phyloP scores from a whole-genome alignment of 2,797 vertebrate species.

The Diglossa cyanea region DNA sequence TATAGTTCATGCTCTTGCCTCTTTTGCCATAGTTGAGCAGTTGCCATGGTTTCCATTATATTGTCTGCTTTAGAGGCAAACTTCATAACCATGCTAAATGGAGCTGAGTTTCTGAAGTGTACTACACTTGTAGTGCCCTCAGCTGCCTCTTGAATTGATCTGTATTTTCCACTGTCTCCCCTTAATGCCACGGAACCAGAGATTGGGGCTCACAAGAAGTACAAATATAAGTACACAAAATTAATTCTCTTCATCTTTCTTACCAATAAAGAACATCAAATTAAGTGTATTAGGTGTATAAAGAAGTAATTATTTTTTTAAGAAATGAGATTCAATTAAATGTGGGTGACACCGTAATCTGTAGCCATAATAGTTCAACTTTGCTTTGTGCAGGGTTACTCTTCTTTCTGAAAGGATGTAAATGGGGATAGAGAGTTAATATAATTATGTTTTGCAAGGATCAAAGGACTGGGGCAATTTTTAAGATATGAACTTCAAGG shows the following conservation, averaged over 20 bases:
- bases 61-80: neutral
- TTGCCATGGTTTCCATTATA: slow-evolving; percentile 33
- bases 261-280: neutral
- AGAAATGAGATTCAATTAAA: neutral
- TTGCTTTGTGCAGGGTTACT: neutral
- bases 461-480: neutral
- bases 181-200: neutral
- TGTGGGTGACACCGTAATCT: neutral
- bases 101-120: neutral
- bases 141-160: neutral
- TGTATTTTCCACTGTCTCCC: neutral
- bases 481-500: neutral
- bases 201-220: neutral
- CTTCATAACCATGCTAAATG: neutral
- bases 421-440: neutral
- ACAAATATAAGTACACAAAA: neutral
- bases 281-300: neutral
- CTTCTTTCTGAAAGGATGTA: neutral
- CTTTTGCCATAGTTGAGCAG: neutral
- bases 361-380: neutral
- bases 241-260: neutral
- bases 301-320: neutral
- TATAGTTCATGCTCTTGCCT: neutral
- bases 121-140: neutral
- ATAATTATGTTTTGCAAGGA: neutral